Evolutionary conservation across 2,797 vertebrate species (phyloP).

Genomic region (Gila robusta): DNA sequence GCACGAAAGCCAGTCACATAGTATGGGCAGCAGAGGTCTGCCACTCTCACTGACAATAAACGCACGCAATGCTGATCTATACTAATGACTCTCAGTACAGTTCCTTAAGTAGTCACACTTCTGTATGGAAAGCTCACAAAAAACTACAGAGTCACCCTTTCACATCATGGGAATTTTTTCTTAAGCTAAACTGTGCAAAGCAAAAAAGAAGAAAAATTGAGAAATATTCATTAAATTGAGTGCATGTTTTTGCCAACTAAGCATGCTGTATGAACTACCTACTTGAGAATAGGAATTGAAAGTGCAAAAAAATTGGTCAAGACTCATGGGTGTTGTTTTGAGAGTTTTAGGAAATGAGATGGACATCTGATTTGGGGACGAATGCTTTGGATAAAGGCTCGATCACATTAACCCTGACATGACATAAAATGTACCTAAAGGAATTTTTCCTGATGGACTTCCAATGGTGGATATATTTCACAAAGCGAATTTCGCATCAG

Average conservation of each 20-base stretch:
- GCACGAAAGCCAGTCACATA: neutral
- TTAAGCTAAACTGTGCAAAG: constrained; percentile 24
- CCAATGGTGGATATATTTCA: neutral
- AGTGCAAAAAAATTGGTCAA: constrained; percentile 36
- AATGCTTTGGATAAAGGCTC: neutral
- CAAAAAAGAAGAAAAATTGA: constrained; percentile 24
- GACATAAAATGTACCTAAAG: neutral
- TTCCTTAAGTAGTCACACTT: constrained; percentile 53
- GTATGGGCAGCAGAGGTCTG: neutral
- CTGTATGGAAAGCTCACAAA: constrained; percentile 18
- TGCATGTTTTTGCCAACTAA: constrained; percentile 42
- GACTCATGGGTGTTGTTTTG: constrained; percentile 26
- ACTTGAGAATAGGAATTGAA: constrained; percentile 58
- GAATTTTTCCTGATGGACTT: neutral
- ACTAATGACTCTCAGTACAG: constrained; percentile 21
- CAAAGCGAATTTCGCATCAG: neutral
- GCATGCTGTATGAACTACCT: constrained; percentile 32
- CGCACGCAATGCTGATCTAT: neutral
- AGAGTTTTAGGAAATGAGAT: constrained; percentile 19
- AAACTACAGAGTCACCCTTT: constrained; percentile 48
- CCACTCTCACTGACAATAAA: neutral
- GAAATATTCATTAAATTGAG: constrained; percentile 29
- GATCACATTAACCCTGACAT: neutral
- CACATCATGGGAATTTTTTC: constrained; percentile 36
- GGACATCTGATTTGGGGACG: constrained; percentile 20